Percentiles rank a stretch among this genome's conserved stretches.
Conservation (phyloP, 1,140 invertebrate species). For the Batillaria attramentaria region DNA sequence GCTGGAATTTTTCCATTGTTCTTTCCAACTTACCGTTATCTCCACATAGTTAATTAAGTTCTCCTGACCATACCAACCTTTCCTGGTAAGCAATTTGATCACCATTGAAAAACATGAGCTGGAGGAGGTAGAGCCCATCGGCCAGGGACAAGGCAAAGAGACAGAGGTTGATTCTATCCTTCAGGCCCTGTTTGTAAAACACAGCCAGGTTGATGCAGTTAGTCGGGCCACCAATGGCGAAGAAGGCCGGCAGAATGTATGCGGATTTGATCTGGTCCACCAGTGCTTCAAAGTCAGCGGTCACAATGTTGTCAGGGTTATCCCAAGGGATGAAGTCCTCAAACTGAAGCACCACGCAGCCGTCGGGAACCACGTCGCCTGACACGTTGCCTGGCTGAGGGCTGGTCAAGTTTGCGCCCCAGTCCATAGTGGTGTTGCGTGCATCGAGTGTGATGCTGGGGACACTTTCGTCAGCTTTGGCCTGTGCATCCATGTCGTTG, state of each 20-base stretch:
- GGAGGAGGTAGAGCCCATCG: neutral
- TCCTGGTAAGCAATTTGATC: too few species aligned
- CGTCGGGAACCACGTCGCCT: neutral
- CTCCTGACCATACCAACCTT: too few species aligned
- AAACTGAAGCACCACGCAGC: neutral
- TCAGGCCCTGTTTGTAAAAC: slow-evolving; percentile 19
- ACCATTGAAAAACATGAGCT: neutral
- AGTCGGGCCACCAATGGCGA: neutral
- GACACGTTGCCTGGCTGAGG: too few species aligned
- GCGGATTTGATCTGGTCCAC: neutral
- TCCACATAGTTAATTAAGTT: too few species aligned
- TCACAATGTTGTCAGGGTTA: slow-evolving; percentile 9
- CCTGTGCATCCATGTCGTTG: too few species aligned
- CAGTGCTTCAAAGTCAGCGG: neutral
- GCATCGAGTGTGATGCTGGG: too few species aligned
- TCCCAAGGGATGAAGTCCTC: slow-evolving; percentile 1
- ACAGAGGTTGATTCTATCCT: slow-evolving; percentile 23
- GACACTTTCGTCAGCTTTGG: too few species aligned
- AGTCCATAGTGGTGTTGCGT: too few species aligned
- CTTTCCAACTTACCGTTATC: too few species aligned
- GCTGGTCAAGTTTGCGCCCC: too few species aligned
- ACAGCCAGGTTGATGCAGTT: slow-evolving; percentile 26
- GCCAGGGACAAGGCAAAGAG: slow-evolving; percentile 14
- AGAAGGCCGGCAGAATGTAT: neutral
- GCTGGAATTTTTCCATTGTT: too few species aligned